Conservation (phyloP, 2,113 vertebrate species). For the Argyrosomus japonicus region DNA sequence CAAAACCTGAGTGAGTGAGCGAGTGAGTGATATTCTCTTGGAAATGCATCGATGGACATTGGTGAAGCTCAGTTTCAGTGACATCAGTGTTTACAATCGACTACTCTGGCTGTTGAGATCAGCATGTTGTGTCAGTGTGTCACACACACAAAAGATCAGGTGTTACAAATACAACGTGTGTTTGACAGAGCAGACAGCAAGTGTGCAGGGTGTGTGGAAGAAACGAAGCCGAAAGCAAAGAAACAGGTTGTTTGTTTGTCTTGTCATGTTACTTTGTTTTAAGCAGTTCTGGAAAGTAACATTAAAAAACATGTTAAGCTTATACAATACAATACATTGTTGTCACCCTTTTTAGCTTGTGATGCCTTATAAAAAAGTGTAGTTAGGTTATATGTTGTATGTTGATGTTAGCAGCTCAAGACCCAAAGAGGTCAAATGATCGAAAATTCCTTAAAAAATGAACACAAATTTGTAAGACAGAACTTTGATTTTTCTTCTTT, state of each 20-base stretch:
- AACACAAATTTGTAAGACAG: background rate
- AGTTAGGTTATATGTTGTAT: background rate
- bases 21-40: background rate
- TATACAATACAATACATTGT: background rate
- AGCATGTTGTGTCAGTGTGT: constrained; percentile 24
- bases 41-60: background rate
- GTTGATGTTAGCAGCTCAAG: background rate
- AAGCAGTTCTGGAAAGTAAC: background rate
- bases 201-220: background rate
- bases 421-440: background rate
- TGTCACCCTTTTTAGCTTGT: background rate
- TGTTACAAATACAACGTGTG: constrained; percentile 8
- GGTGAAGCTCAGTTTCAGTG: background rate
- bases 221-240: constrained; percentile 5
- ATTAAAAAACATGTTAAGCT: background rate
- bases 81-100: background rate
- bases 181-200: background rate
- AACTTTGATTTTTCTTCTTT: background rate
- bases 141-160: background rate
- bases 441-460: background rate
- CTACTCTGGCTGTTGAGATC: constrained; percentile 9
- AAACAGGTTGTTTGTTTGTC: background rate
- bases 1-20: constrained; percentile 22
- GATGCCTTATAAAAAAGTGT: background rate
- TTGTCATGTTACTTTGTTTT: too few species aligned